These are phyloP conservation scores for Dasypus novemcinctus DNA, from an alignment of 2,113 vertebrate species.

Conservation along the genomic window DNA sequence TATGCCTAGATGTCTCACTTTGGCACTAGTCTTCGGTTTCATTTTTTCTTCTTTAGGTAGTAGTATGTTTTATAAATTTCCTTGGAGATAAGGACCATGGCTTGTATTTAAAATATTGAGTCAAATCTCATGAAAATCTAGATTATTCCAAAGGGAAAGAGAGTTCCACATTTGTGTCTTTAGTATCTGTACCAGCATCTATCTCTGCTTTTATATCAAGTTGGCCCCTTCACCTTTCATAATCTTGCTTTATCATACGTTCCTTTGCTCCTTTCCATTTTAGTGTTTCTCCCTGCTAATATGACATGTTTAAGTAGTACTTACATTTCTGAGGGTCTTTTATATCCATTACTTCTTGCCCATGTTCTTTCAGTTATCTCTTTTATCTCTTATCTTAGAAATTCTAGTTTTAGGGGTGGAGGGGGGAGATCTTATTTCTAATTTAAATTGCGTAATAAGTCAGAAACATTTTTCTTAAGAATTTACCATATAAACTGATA, in stretches of 20 bases:
- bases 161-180: not conserved
- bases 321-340: not conserved
- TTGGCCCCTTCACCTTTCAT: not conserved
- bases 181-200: not conserved
- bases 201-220: not conserved
- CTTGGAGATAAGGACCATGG: not conserved
- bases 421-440: not conserved
- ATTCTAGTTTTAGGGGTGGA: not conserved
- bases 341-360: not conserved
- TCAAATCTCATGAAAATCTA: not conserved
- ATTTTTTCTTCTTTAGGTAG: not conserved
- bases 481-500: not conserved
- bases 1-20: not conserved
- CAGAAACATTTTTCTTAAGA: not conserved
- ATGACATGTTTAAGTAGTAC: not conserved
- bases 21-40: not conserved
- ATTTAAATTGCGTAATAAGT: not conserved
- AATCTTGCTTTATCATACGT: not conserved
- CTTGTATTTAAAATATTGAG: not conserved
- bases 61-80: not conserved
- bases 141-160: not conserved
- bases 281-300: not conserved
- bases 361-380: not conserved
- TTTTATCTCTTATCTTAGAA: constrained; percentile 39
- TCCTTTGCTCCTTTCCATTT: not conserved